Base-by-base conservation (phyloP, 2,113 vertebrate genomes). In the Apodemus speciosus region DNA sequence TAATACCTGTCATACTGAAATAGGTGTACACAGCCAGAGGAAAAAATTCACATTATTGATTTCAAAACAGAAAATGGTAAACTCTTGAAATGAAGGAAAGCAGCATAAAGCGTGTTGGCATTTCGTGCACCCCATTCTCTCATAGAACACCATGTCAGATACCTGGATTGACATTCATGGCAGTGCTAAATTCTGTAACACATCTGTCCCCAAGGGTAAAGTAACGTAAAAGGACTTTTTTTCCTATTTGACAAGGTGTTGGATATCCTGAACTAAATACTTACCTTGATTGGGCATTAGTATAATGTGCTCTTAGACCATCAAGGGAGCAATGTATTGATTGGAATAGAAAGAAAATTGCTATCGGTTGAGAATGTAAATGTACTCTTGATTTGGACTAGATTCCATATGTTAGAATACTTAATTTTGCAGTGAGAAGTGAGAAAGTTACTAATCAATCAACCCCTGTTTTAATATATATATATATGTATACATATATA, bases 21-120 rank as follows among this genome's bases (percentile, higher is more conserved):
- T 27, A 79, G 51, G 4, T 89, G 38, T 25, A 69, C 4, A n/a
- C 2, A 85, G 32, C 9, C 35, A 90, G 40, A 72, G 25, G n/a
- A 9, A 5, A 51, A 85, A 51, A 43, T 35, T 77, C 60, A 49
- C n/a, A 58, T 72, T 51, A 73, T 23, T 89, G 64, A 85, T 64
- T 91, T 86, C 89, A 88, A 38, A 69, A 81, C 9, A 91, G 30
- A 91, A 93, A 89, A 71, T 43, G 73, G 56, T 43, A 60, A 80
- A 85, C 21, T 76, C 89, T 66, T 64, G 84, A 79, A n/a, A 11
- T 0, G 2, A 32, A 53, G 21, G 81, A 88, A 71, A 66, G 25
- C 35, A 46, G 8, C 25, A 38, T 56, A 66, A 87, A 80, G 6
- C 30, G 56, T 8, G 16, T 35, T 35, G 9, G 35, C 32, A 20